A percentile compares a stretch with the other conserved stretches of the same genome.
phyloP scores from a whole-genome alignment of 1,140 invertebrate genomes.

The Heliconius melpomene region DNA sequence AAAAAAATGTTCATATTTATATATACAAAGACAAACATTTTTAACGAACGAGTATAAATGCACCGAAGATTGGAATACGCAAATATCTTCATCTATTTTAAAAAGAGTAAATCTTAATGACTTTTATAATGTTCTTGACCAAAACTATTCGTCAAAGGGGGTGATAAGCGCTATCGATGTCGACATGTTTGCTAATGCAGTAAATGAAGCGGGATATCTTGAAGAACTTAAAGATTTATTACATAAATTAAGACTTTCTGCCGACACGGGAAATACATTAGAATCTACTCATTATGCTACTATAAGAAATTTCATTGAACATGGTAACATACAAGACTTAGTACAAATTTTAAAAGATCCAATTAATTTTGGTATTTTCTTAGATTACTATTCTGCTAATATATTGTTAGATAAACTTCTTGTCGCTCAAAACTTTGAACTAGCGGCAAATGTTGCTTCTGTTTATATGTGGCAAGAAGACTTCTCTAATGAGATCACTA shows the following conservation, averaged over 20 bases:
- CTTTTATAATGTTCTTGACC: conserved; percentile 84
- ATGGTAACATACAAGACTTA: conserved; percentile 83
- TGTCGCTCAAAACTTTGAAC: conserved; percentile 84
- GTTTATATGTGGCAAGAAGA: conserved; percentile 96
- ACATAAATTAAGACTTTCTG: conserved; percentile 86
- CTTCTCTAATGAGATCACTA: conserved; percentile 86
- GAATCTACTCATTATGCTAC: conserved; percentile 92
- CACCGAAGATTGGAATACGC: conserved; percentile 84
- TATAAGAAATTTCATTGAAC: conserved; percentile 85
- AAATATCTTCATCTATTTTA: conserved; percentile 83
- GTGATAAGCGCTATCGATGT: conserved; percentile 86
- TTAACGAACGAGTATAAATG: conserved; percentile 86
- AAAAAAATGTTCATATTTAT: conserved; percentile 18
- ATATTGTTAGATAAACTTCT: conserved; percentile 92
- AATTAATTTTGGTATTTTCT: conserved; percentile 94
- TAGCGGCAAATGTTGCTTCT: conserved; percentile 89
- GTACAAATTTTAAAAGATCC: conserved; percentile 89
- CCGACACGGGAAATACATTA: conserved; percentile 85
- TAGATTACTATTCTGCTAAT: conserved; percentile 90
- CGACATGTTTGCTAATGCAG: conserved; percentile 87
- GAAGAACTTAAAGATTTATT: conserved; percentile 87
- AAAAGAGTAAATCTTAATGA: conserved; percentile 84
- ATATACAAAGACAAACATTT: conserved; percentile 51
- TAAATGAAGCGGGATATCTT: conserved; percentile 77
- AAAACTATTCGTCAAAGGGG: conserved; percentile 79